phyloP scores from a whole-genome alignment of 2,113 vertebrate genomes.

The Myiagra hebetior region DNA sequence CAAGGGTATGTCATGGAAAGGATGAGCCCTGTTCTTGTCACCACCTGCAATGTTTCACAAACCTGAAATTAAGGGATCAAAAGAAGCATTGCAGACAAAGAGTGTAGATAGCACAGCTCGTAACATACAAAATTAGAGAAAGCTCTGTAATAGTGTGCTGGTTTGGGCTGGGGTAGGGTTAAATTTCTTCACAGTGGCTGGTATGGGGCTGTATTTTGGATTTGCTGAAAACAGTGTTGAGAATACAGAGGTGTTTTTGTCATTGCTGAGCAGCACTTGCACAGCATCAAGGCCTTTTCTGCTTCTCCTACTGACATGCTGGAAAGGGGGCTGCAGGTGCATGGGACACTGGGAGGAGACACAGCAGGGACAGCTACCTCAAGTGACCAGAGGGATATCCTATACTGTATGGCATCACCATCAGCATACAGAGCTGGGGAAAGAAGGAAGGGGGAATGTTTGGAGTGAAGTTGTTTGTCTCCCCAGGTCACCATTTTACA shows the following conservation, averaged over 20 bases:
- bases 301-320: fast-evolving
- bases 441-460: neutral
- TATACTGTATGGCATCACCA: neutral
- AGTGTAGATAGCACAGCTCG: neutral
- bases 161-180: neutral
- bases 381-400: neutral
- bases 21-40: neutral
- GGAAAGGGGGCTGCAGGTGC: neutral
- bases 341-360: neutral
- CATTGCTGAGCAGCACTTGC: neutral
- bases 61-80: neutral
- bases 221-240: neutral
- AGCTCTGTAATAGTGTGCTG: fast-evolving
- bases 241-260: neutral
- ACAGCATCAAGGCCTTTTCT: neutral
- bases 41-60: neutral
- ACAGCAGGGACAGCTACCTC: neutral
- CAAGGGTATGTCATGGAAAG: neutral
- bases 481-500: neutral
- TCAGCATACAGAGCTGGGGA: neutral
- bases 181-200: neutral
- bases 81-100: neutral
- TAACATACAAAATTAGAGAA: neutral
- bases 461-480: neutral
- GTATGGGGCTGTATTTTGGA: neutral